Evolutionary conservation across 2,797 vertebrate species (phyloP), one percentile per base, ranked within the genome.

Genomic region (Protosalanx chinensis): DNA sequence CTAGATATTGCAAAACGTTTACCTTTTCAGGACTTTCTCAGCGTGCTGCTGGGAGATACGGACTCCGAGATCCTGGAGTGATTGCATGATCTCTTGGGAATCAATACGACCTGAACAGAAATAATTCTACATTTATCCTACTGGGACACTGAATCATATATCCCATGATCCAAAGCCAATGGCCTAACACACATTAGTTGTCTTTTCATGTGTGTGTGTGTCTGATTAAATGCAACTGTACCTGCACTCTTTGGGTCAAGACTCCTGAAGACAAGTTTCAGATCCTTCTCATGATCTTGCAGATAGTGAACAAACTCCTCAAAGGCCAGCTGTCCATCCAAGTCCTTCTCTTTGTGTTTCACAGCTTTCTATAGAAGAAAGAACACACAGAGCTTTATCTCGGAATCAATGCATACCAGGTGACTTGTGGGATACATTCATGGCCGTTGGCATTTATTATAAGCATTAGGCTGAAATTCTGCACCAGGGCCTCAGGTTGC

Each of bases 231-330:
- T 46, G 6, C 59, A 0, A n/a, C 18, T 68, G 56, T 84, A 98
- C 97, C 96, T 70, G 97, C 93, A 41, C 95, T 96, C 85, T 93
- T 97, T 77, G 90, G 94, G 88, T 96, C 94, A 20, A 97, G 77
- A 71, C 91, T 96, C 86, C 95, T 95, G 81, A 99, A 96, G 79
- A 98, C 95, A 0, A 99, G 90, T 69, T 95, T 94, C 84, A 99
- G 91, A 71, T 99, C 98, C 85, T 96, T 98, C 81, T 98, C 96
- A 0, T 98, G 95, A 69, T 98, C 97, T 62, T 97, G 96, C 61
- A 99, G 93, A 81, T 98, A 99, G 77, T 97, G 96, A 68, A 99
- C 96, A 65, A 98, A 98, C 75, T 98, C 96, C 68, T 99, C 96
- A 64, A 98, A 97, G 88, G 96, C 97, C 84, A 99, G 92, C 80